Conservation (phyloP, 1,140 invertebrate species). For the Zaprionus ornatus region DNA sequence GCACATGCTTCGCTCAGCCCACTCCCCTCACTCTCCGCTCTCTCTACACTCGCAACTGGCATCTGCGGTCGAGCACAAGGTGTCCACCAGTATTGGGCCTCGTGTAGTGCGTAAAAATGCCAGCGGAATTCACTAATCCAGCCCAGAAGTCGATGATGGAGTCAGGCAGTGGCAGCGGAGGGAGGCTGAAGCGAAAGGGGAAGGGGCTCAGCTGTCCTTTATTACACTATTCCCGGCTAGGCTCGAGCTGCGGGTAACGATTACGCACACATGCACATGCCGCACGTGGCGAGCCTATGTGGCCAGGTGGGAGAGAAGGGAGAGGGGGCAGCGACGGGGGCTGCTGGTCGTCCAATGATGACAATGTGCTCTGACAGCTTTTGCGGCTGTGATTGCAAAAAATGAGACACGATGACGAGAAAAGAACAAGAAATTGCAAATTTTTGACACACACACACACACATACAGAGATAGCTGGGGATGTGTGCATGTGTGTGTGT, state of each 20-base stretch:
- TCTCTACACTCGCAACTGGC: neutral
- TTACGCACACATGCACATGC: conserved; percentile 67
- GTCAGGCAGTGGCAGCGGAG: neutral
- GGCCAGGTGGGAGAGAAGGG: conserved; percentile 57
- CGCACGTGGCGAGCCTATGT: conserved; percentile 49
- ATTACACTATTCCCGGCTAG: conserved; percentile 71
- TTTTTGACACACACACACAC: conserved; percentile 29
- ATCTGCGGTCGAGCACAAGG: conserved; percentile 18
- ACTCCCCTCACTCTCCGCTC: neutral
- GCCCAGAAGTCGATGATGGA: conserved; percentile 16
- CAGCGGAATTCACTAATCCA: conserved; percentile 76
- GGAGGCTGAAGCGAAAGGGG: conserved; percentile 4
- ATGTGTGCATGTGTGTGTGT: conserved; percentile 22
- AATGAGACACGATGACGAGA: conserved; percentile 76
- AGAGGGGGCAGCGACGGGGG: neutral
- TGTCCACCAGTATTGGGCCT: conserved; percentile 30
- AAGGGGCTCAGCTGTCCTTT: conserved; percentile 68
- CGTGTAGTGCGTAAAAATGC: conserved; percentile 58
- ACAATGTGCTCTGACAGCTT: conserved; percentile 77
- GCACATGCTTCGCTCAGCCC: conserved; percentile 25
- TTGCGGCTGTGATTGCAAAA: conserved; percentile 77
- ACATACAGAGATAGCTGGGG: neutral
- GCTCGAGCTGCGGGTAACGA: conserved; percentile 43
- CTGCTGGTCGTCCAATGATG: conserved; percentile 57
- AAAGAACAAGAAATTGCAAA: conserved; percentile 72